Evolutionary conservation across 1,140 invertebrate genomes (phyloP).

Genomic region (Scaptomyza graminum): DNA sequence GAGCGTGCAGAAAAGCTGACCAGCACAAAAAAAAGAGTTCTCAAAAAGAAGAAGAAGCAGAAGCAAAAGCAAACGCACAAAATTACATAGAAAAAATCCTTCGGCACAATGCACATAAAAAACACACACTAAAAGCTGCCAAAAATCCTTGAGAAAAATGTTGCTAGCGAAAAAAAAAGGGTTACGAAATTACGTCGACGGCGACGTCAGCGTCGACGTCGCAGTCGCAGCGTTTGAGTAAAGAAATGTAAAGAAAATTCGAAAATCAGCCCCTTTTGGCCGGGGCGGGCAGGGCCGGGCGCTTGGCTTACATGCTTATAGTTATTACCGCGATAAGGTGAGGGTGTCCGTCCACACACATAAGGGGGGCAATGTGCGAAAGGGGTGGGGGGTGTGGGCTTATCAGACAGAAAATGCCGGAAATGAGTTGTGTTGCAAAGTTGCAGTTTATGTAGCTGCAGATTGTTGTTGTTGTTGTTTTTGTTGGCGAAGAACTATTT

Average conservation of each 20-base stretch:
- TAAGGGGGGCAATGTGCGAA: background rate
- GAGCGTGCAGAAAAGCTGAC: conserved; percentile 80
- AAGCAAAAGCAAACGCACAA: conserved; percentile 55
- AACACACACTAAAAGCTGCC: conserved; percentile 52
- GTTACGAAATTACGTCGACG: conserved; percentile 50
- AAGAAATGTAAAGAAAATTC: conserved; percentile 82
- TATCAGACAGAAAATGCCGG: conserved; percentile 55
- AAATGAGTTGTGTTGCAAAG: conserved; percentile 75
- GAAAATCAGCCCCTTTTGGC: conserved; percentile 78
- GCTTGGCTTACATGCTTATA: conserved; percentile 82
- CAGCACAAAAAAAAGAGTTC: conserved; percentile 59
- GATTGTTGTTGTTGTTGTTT: background rate
- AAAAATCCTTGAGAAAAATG: conserved; percentile 63
- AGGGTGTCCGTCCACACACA: conserved; percentile 29
- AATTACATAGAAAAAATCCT: conserved; percentile 77
- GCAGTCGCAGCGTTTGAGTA: conserved; percentile 39
- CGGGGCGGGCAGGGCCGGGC: too few relatives aligned
- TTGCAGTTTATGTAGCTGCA: conserved; percentile 57
- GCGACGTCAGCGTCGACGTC: background rate
- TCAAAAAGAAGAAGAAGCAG: background rate
- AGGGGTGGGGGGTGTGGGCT: conserved; percentile 22
- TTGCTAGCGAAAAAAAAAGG: conserved; percentile 40
- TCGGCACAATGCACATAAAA: conserved; percentile 56
- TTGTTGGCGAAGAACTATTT: conserved; percentile 26
- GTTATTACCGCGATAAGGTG: conserved; percentile 80